Evolutionary conservation across 2,797 vertebrate genomes (phyloP), one percentile per base, ranked within the genome.

Genomic region (Aplochiton taeniatus): DNA sequence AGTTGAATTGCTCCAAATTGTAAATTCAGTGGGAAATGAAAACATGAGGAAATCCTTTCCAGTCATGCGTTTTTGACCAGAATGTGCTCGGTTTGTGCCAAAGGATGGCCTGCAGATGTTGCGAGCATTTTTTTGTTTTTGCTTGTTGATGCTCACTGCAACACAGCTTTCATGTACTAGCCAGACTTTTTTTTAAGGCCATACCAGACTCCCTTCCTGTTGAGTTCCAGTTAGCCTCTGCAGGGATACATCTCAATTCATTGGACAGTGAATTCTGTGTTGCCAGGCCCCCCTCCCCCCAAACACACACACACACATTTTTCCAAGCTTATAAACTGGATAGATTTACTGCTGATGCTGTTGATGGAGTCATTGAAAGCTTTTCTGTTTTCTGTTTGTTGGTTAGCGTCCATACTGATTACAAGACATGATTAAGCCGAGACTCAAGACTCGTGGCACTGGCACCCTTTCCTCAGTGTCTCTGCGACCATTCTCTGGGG

Each of bases 331-430:
- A 79, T 85, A 83, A 88, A 88, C 74, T 77, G 63, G 72, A 80
- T 74, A 84, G 81, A 85, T 83, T 87, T 87, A 83, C 68, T 66
- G 43, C 77, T 65, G 80, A 83, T 68, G 68, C 77, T 80, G 77
- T 61, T 86, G 88, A 87, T 63, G 66, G 86, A 88, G 83, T 76
- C 77, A 83, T 87, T 76, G 85, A 69, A 81, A 81, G 68, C 64
- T 83, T 73, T 82, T 71, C 64, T 60, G 56, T 58, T 69, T 81
- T 70, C 72, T 77, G 73, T 69, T 72, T 31, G 2, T 31, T 31
- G 31, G 6, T 31, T 31, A 6, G 31, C 31, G 2, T 3, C 31
- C 3, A 31, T 31, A 3, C 31, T 31, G 31, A 3, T 31, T 31
- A 31, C 31, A 31, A 31, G n/a, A n/a, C n/a, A n/a, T 31, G 31